These are phyloP conservation scores for Gallinago paraguaiae DNA, from an alignment of 2,113 vertebrate genomes.

Conservation along the genomic window DNA sequence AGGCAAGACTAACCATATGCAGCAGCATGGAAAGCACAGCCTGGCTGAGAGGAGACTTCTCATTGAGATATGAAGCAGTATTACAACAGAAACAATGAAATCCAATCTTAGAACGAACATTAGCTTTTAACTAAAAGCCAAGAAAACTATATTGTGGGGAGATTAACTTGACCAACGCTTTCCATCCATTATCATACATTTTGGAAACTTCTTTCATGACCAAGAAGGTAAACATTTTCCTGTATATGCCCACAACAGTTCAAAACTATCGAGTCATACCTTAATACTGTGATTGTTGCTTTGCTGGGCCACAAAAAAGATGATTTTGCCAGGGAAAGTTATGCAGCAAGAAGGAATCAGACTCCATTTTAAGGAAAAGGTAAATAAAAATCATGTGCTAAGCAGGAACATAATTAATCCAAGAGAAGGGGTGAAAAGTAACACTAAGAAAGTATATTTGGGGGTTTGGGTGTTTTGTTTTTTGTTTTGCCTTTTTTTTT, in stretches of 20 bases:
- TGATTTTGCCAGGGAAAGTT: neutral
- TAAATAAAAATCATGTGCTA: neutral
- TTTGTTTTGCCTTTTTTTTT: neutral
- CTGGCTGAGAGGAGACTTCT: neutral
- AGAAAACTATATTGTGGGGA: neutral
- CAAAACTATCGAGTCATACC: neutral
- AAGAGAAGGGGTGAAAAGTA: neutral
- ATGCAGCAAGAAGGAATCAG: neutral
- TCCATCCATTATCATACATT: neutral
- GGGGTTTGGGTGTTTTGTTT: neutral
- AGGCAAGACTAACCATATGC: neutral
- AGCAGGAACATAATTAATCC: neutral
- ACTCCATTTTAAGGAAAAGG: neutral
- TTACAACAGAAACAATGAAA: neutral
- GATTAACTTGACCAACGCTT: neutral
- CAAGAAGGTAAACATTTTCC: neutral
- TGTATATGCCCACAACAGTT: neutral
- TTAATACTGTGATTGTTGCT: neutral
- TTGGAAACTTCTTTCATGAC: neutral
- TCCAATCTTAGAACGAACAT: neutral
- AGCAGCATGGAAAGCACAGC: neutral
- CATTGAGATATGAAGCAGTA: neutral
- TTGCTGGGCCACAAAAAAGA: neutral
- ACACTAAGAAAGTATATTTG: neutral
- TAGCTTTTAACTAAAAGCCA: neutral